Base-by-base conservation (phyloP, 2,113 vertebrate genomes). In the Mola mola region DNA sequence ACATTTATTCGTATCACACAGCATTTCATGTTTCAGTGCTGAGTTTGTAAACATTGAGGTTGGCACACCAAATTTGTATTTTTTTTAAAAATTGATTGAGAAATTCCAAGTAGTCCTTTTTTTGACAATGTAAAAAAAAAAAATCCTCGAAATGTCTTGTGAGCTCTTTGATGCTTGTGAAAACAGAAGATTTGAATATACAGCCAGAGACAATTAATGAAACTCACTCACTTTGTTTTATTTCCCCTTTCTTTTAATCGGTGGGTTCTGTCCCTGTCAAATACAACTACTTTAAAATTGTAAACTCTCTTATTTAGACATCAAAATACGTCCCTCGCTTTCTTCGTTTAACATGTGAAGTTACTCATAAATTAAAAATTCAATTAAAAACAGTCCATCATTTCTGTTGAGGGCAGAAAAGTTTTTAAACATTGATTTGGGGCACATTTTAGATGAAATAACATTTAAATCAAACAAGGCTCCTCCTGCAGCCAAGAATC, bases 361-460 rank as follows among this genome's bases (percentile, higher is more conserved):
- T 48, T 24, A 3, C 12, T 19, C 4, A 25, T 15, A 4, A 58
- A 44, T 15, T 21, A 6, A 36, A 15, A 66, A 40, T 24, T n/a
- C n/a, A n/a, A n/a, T n/a, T n/a, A 48, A 43, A 2, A 44, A 43
- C 3, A 29, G 7, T 16, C 3, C 11, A 21, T 19, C 19, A 6
- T 1, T 57, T 66, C 8, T 46, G 44, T 43, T 2, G 0, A 65
- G 13, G 65, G 6, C 31, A 26, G 44, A 52, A 69, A 55, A 38
- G 42, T 59, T 44, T 29, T 40, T 37, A 53, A 58, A 57, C 36
- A 67, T n/a, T 46, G 44, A 64, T 79, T 61, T 17, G 44, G 25
- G 62, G 43, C 52, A 51, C 46, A 22, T 66, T 59, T 75, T 38
- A 48, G 44, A 63, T 61, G 51, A 80, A 58, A 50, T 53, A 63